Evolutionary conservation across 2,888 invertebrate genomes (phyloP).

Genomic region (Tetragnatha montana): DNA sequence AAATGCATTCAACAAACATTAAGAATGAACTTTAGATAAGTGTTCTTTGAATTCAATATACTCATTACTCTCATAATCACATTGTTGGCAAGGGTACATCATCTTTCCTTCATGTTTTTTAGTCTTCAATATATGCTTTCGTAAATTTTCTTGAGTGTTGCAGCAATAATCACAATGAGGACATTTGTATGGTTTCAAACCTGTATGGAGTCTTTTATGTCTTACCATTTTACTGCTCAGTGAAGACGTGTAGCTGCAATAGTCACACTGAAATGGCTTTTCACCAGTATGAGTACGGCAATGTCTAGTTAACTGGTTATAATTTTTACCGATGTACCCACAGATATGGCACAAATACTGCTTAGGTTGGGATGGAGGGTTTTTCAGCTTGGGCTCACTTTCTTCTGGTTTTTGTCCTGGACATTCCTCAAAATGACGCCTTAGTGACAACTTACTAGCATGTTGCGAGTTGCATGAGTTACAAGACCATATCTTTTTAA

Average conservation of each 20-base stretch:
- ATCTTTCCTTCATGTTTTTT: conserved; percentile 86
- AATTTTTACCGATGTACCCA: conserved; percentile 73
- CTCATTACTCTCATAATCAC: conserved; percentile 82
- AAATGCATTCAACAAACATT: conserved; percentile 76
- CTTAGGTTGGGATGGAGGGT: background rate
- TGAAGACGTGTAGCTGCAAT: conserved; percentile 76
- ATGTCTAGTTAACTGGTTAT: conserved; percentile 75
- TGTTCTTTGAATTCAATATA: conserved; percentile 83
- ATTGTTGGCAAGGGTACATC: conserved; percentile 86
- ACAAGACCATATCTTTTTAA: conserved; percentile 10
- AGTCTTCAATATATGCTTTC: conserved; percentile 89
- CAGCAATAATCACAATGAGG: conserved; percentile 82
- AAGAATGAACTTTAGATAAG: conserved; percentile 80
- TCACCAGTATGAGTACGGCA: conserved; percentile 75
- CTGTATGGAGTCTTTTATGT: conserved; percentile 77
- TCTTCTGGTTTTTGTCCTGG: background rate
- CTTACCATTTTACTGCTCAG: conserved; percentile 75
- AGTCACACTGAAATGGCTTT: conserved; percentile 75
- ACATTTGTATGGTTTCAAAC: conserved; percentile 76
- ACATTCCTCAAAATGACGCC: conserved; percentile 72
- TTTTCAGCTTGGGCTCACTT: background rate
- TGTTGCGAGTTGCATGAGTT: conserved; percentile 60
- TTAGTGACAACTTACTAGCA: conserved; percentile 73
- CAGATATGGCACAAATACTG: conserved; percentile 72
- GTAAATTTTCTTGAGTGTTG: conserved; percentile 85